Evolutionary conservation across 2,888 invertebrate genomes (phyloP).

Genomic region (Empis livida): DNA sequence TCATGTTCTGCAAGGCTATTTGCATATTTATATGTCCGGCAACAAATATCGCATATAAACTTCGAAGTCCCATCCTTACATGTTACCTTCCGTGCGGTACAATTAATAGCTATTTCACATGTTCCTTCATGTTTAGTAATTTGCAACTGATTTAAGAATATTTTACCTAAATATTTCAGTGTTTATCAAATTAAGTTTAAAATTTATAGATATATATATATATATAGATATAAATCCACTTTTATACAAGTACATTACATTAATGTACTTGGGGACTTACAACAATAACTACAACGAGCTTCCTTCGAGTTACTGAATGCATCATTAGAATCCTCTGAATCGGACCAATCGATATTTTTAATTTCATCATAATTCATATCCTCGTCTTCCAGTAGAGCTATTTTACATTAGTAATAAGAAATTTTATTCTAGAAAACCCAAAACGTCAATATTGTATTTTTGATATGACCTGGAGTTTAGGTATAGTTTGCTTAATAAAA

Average conservation of each 20-base stretch:
- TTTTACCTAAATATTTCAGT: no score
- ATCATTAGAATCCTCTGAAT: neutral
- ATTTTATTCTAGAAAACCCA: no score
- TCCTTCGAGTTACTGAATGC: neutral
- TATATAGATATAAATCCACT: no score
- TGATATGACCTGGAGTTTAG: no score
- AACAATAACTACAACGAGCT: neutral
- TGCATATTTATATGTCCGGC: neutral
- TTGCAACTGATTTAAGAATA: no score
- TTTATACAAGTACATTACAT: no score
- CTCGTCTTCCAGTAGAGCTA: no score
- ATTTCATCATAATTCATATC: neutral
- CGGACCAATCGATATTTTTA: neutral
- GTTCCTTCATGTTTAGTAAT: neutral
- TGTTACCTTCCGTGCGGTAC: neutral
- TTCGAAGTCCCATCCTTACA: neutral
- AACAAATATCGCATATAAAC: neutral
- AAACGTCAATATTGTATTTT: no score
- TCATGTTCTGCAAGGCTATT: conserved; percentile 23
- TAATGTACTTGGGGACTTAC: neutral
- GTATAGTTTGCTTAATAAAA: no score
- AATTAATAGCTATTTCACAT: neutral
- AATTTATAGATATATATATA: no score
- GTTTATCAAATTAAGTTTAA: no score
- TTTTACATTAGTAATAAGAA: no score